A percentile compares a stretch with the other conserved stretches of the same genome.
phyloP scores from a whole-genome alignment of 1,140 invertebrate genomes.

The Zaprionus davidi region DNA sequence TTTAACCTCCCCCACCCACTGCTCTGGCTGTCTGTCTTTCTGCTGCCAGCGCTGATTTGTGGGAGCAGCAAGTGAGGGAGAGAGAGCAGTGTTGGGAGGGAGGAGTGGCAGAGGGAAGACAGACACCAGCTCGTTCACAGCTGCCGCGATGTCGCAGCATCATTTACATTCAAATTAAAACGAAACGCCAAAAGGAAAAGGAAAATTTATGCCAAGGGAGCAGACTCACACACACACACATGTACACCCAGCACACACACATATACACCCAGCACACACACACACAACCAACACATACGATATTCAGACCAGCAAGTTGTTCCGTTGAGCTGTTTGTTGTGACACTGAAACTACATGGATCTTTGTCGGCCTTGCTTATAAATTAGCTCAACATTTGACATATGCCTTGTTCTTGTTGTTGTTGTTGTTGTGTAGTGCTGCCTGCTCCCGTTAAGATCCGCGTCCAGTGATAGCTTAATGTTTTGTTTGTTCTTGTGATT shows the following conservation, averaged over 20 bases:
- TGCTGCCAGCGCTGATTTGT: slow-evolving; percentile 51
- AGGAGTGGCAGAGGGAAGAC: slow-evolving; percentile 10
- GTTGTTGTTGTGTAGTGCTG: slow-evolving; percentile 11
- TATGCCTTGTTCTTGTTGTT: slow-evolving; percentile 31
- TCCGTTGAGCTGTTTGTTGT: slow-evolving; percentile 69
- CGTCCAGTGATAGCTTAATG: slow-evolving; percentile 68
- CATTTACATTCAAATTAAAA: slow-evolving; percentile 83
- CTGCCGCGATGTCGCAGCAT: slow-evolving; percentile 62
- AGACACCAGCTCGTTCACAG: slow-evolving; percentile 54
- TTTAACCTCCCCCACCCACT: slow-evolving; percentile 58
- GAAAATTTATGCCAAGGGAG: slow-evolving; percentile 76
- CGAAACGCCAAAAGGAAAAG: slow-evolving; percentile 64
- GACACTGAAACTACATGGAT: slow-evolving; percentile 74
- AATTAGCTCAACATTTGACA: slow-evolving; percentile 72
- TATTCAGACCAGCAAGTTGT: slow-evolving; percentile 35
- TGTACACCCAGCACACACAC: neutral
- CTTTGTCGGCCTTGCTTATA: slow-evolving; percentile 69
- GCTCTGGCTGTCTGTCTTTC: slow-evolving; percentile 30
- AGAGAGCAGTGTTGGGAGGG: neutral
- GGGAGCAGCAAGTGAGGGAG: neutral
- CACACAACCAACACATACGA: neutral
- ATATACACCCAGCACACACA: neutral
- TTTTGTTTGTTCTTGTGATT: slow-evolving; percentile 76
- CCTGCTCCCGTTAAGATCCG: slow-evolving; percentile 63
- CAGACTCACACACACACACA: neutral